These are phyloP conservation scores for Carassius gibelio DNA, from an alignment of 2,113 vertebrate genomes.

Conservation along the genomic window DNA sequence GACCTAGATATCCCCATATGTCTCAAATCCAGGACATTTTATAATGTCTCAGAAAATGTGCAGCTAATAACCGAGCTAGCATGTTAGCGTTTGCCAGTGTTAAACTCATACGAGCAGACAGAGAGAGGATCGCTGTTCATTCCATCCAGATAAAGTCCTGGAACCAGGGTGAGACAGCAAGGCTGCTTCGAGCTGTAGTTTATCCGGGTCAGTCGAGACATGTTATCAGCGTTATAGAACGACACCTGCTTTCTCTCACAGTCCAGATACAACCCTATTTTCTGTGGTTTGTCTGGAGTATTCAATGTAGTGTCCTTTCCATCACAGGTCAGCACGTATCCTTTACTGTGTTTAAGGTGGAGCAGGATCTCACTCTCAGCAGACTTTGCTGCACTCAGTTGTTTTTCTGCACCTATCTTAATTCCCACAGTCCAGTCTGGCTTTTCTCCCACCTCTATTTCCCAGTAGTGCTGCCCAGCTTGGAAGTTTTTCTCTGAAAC, in stretches of 20 bases:
- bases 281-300: slow-evolving; percentile 36
- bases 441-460: slow-evolving; percentile 57
- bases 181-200: slow-evolving; percentile 21
- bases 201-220: slow-evolving; percentile 34
- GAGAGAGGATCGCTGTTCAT: slow-evolving; percentile 42
- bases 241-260: slow-evolving; percentile 43
- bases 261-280: slow-evolving; percentile 60
- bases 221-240: slow-evolving; percentile 63
- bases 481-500: slow-evolving; percentile 40
- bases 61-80: neutral
- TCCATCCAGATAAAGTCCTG: slow-evolving; percentile 49
- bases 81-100: neutral
- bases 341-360: slow-evolving; percentile 45
- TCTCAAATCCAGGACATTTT: neutral
- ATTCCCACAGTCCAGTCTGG: slow-evolving; percentile 59
- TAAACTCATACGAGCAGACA: slow-evolving; percentile 32
- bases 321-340: neutral
- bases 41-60: neutral
- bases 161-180: slow-evolving; percentile 39
- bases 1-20: neutral
- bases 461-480: slow-evolving; percentile 61
- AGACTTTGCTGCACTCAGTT: neutral
- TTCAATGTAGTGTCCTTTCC: neutral
- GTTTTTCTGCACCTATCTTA: slow-evolving; percentile 16
- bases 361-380: slow-evolving; percentile 9